Evolutionary conservation across 2,888 invertebrate genomes (phyloP), one percentile per base, ranked within the genome.

Genomic region (Entomobrya multifasciata): DNA sequence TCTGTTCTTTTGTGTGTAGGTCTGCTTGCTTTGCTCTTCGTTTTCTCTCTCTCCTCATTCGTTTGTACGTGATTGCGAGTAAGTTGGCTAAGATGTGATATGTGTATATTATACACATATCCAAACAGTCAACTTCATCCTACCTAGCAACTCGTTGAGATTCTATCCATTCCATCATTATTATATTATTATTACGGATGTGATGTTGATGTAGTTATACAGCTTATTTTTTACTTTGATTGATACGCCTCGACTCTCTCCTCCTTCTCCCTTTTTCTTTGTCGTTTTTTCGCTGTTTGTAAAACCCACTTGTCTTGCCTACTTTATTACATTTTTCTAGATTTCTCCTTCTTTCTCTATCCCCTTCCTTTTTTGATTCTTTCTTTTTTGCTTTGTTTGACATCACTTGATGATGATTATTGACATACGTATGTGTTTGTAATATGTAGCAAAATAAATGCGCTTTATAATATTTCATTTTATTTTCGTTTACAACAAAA

Each of bases 51-150:
- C 36, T 65, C 67, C 20, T 67, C 41, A 47, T 8, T 72, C 47
- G 72, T 25, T 4, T 25, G 57, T 49, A 79, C 79, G 65, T 65
- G 79, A 79, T 79, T 79, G 65, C 65, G 65, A 79, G 65, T 79
- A 79, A 47, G 72, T 72, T 17, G 72, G 47, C 0, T 47, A 72
- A 22, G 47, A 20, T 25, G 22, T 36, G 36, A 36, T 36, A 36
- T 36, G 36, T 36, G 36, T 8, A 36, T 36, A 8, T 36, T 36
- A 36, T 36, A 36, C 36, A 36, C 36, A 36, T 36, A 36, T 8
- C 36, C 36, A 36, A 36, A 36, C 20, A 76, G 76, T 76, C 55
- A 76, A 55, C 36, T 36, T 36, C 36, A 36, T 36, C 36, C 36
- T 6, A 36, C 8, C 36, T 8, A 36, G 36, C 36, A 36, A 36